These are phyloP conservation scores for Pelobates fuscus DNA, from an alignment of 2,113 vertebrate genomes.

Conservation along the genomic window DNA sequence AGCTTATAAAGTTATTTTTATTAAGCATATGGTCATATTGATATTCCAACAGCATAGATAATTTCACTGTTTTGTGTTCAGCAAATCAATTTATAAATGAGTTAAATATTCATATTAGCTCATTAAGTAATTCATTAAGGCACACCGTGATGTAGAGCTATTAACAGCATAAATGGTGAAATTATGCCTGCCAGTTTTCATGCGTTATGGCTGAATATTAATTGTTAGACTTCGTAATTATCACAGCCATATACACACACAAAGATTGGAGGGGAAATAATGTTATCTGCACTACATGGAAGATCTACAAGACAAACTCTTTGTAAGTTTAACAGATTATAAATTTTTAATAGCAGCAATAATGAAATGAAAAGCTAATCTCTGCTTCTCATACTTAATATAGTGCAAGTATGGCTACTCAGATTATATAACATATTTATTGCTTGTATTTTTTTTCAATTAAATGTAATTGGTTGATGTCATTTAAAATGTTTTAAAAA, in stretches of 20 bases:
- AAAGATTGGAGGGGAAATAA: neutral
- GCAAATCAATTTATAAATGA: constrained; percentile 42
- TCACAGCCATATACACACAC: constrained; percentile 1
- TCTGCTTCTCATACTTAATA: neutral
- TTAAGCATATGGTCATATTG: constrained; percentile 20
- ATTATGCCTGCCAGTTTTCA: constrained; percentile 36
- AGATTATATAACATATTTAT: too few relatives aligned
- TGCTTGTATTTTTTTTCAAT: too few relatives aligned
- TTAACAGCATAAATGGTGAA: constrained; percentile 37
- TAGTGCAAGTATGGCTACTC: neutral
- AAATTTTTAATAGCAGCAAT: neutral
- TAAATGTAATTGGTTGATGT: too few relatives aligned
- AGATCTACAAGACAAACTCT: constrained; percentile 14
- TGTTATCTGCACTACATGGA: neutral
- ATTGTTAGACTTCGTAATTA: constrained; percentile 17
- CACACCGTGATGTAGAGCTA: constrained; percentile 25
- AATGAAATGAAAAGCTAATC: neutral
- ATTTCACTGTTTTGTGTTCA: constrained; percentile 36
- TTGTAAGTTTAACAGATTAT: neutral
- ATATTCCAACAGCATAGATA: constrained; percentile 27
- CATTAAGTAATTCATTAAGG: constrained; percentile 42
- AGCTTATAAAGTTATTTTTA: constrained; percentile 6
- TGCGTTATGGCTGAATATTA: constrained; percentile 28
- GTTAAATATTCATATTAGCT: constrained; percentile 45
- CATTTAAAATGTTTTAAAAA: too few relatives aligned